phyloP scores from a whole-genome alignment of 2,888 invertebrate genomes.

The Torymus auratus region DNA sequence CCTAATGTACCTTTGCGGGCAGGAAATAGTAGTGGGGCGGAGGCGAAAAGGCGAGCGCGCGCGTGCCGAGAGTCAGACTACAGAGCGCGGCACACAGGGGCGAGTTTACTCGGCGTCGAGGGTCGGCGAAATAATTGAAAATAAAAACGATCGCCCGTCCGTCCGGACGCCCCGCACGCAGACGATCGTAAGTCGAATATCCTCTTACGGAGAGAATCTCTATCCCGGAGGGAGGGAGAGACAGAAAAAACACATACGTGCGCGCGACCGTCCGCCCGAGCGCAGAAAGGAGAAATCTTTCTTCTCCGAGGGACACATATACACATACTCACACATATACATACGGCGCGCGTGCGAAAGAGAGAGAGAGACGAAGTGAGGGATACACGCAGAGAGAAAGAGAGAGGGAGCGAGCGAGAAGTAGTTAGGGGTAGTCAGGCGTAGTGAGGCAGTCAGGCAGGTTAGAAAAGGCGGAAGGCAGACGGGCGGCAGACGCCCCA shows the following conservation, averaged over 20 bases:
- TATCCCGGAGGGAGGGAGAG: conserved; percentile 30
- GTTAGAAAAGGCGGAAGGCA: conserved; percentile 71
- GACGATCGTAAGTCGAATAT: conserved; percentile 50
- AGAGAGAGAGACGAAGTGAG: conserved; percentile 58
- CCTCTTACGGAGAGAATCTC: conserved; percentile 8
- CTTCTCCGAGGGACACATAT: background rate
- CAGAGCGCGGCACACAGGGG: background rate
- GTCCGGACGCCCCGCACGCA: background rate
- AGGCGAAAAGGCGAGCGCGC: too few relatives aligned
- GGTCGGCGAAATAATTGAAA: conserved; percentile 53
- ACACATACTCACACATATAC: too few relatives aligned
- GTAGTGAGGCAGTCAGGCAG: conserved; percentile 59
- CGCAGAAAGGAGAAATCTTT: conserved; percentile 51
- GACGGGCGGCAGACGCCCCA: conserved; percentile 75
- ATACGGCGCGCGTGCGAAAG: conserved; percentile 45
- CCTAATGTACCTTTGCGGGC: too few relatives aligned
- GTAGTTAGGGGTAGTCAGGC: conserved; percentile 63
- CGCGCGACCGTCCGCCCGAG: conserved; percentile 44
- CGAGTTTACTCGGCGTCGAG: background rate
- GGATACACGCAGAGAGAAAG: conserved; percentile 48
- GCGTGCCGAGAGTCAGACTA: background rate
- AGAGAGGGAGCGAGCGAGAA: conserved; percentile 58
- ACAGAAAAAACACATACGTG: conserved; percentile 19
- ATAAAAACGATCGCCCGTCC: conserved; percentile 40
- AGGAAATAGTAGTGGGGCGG: too few relatives aligned